Percentiles rank a stretch among this genome's conserved stretches.
Conservation (phyloP, 1,140 invertebrate species). For the Caerostris darwini region DNA sequence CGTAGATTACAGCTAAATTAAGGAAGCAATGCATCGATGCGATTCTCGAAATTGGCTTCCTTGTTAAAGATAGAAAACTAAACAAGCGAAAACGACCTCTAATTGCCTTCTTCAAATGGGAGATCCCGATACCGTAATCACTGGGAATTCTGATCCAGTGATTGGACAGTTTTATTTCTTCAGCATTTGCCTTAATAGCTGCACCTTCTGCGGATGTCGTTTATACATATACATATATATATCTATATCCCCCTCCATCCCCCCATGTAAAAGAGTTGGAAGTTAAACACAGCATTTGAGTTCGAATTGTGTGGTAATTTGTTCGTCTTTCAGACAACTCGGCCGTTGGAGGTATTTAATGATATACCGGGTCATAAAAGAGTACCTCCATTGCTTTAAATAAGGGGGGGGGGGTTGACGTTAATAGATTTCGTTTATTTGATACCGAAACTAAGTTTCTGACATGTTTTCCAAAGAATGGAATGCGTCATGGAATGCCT, state of each 20-base stretch:
- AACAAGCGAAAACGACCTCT: constrained; percentile 4
- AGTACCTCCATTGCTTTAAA: not conserved
- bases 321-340: constrained; percentile 35
- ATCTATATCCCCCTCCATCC: not conserved
- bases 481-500: not conserved
- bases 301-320: constrained; percentile 44
- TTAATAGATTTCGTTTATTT: constrained; percentile 44
- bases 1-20: constrained; percentile 25
- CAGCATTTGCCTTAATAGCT: constrained; percentile 27
- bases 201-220: constrained; percentile 51
- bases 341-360: constrained; percentile 27
- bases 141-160: constrained; percentile 28
- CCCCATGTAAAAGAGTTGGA: constrained; percentile 12
- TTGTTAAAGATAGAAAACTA: not conserved
- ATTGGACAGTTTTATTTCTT: constrained; percentile 32
- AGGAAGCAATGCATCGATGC: not conserved
- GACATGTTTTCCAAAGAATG: not conserved
- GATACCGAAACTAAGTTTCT: not conserved
- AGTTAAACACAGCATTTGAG: constrained; percentile 44
- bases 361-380: constrained; percentile 22
- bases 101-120: constrained; percentile 39
- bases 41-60: constrained; percentile 26
- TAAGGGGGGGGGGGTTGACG: not conserved
- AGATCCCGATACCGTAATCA: constrained; percentile 34
- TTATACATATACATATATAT: constrained; percentile 6